Conservation (phyloP, 2,797 vertebrate species). For the Dromococcyx pavoninus region DNA sequence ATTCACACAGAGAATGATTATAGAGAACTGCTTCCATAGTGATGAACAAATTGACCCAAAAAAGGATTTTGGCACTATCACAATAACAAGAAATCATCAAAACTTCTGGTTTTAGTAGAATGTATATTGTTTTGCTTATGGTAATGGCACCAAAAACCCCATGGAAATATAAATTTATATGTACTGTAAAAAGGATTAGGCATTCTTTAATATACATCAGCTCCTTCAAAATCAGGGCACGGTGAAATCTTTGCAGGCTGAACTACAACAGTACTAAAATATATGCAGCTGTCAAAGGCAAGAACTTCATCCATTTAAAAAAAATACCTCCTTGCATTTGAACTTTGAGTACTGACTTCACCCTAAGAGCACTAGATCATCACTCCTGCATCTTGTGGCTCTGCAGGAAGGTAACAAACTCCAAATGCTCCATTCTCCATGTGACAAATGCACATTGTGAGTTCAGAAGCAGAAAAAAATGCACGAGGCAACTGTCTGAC, state of each 20-base stretch:
- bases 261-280: background rate
- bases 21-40: conserved; percentile 35
- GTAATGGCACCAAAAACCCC: background rate
- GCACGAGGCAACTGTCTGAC: background rate
- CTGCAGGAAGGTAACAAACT: background rate
- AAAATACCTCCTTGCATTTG: background rate
- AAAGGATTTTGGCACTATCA: background rate
- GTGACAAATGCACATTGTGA: background rate
- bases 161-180: background rate
- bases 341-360: background rate
- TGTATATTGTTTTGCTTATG: background rate
- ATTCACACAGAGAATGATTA: conserved; percentile 32
- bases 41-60: conserved; percentile 12
- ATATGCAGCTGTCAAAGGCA: background rate
- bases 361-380: background rate
- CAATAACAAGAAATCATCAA: background rate
- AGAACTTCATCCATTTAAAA: background rate
- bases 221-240: background rate
- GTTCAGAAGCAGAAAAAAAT: background rate
- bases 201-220: background rate
- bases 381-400: background rate
- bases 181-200: background rate
- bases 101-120: background rate
- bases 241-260: background rate
- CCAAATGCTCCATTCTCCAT: background rate